These are phyloP conservation scores for Oconnorella tubifera DNA, from an alignment of 2,888 invertebrate species.

Conservation along the genomic window DNA sequence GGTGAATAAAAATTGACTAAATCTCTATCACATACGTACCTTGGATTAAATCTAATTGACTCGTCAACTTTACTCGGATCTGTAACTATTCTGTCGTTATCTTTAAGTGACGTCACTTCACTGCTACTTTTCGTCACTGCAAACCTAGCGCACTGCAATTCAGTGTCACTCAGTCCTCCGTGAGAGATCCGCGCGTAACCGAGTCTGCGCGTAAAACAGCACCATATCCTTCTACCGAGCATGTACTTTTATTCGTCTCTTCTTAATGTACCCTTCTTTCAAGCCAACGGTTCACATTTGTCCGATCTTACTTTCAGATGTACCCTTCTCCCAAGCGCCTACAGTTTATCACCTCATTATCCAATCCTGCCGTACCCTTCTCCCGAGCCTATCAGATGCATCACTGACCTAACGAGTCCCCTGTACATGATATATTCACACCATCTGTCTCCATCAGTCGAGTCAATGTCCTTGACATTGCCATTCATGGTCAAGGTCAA, in stretches of 20 bases:
- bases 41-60: conserved; percentile 40
- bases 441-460: conserved; percentile 51
- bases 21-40: conserved; percentile 30
- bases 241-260: too few relatives aligned
- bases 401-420: conserved; percentile 46
- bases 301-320: too few relatives aligned
- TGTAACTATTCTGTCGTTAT: conserved; percentile 41
- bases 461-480: conserved; percentile 53
- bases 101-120: conserved; percentile 24
- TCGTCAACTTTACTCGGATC: conserved; percentile 38
- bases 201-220: too few relatives aligned
- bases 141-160: conserved; percentile 50
- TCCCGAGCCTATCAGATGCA: too few relatives aligned
- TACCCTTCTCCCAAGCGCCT: too few relatives aligned
- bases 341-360: too few relatives aligned
- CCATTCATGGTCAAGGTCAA: conserved; percentile 42
- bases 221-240: too few relatives aligned
- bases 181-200: conserved; percentile 55
- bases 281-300: too few relatives aligned
- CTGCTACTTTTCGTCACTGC: conserved; percentile 29
- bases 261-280: too few relatives aligned
- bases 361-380: too few relatives aligned
- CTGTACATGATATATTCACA: conserved; percentile 58
- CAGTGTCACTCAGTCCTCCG: conserved; percentile 56
- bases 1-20: too few relatives aligned